Evolutionary conservation across 1,140 invertebrate species (phyloP), one percentile per base, ranked within the genome.

Genomic region (Brachionus manjavacas): DNA sequence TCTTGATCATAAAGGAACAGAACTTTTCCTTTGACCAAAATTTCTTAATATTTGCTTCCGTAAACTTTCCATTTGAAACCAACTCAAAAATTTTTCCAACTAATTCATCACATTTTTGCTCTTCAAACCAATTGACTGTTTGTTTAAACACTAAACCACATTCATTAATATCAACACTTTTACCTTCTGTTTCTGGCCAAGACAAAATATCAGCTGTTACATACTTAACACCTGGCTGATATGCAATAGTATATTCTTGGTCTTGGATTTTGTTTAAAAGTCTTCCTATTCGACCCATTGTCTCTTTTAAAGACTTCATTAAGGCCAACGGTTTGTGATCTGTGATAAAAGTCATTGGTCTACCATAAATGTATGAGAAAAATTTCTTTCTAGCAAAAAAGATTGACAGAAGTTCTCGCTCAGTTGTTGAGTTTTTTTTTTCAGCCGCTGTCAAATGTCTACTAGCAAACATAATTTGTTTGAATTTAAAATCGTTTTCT

Each of bases 341-440:
- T 0, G 87, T 89, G 14, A 87, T 52, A 7, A 87, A 80, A n/a
- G 78, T 85, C 28, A 88, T 83, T 55, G 84, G 85, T 16, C 85
- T 86, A 8, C 88, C 88, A 86, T 89, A 88, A 14, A 90, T 85
- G 85, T 87, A 90, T 43, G 88, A 55, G 85, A 87, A 86, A 87
- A 89, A 91, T 85, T 87, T 88, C 76, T 88, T 85, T 85, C 49
- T 86, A 31, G 85, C 87, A 87, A 86, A 88, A 35, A 85, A 81
- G 6, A 90, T 87, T 64, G 87, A 87, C 28, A 89, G 84, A 6
- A 87, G 85, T 86, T 91, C 89, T 72, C 90, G 90, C 84, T 91
- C 90, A 28, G 90, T 91, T 84, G 88, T 87, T 9, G 88, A 83
- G 84, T 88, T 91, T 20, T 87, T 87, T 43, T 84, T 20, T 85